Base-by-base conservation (phyloP, 2,797 vertebrate genomes). In the Rhabdophis nuchalis region DNA sequence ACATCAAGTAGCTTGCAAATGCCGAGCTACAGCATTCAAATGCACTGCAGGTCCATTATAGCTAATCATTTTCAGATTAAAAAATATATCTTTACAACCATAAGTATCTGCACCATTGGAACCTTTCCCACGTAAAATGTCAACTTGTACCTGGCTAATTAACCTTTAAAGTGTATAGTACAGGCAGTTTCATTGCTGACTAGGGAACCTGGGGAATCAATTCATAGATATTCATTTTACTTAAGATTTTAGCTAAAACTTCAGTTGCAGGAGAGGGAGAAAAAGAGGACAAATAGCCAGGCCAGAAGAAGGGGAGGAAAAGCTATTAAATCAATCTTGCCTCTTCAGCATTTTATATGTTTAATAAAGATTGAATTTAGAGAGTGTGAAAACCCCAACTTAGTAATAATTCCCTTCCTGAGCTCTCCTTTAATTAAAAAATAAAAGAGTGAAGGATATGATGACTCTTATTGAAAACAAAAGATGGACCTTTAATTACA, bases 331-430 rank as follows among this genome's bases (percentile, higher is more conserved):
- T 85, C 86, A 94, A 95, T 96, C 87, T 92, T 96, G 95, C 95
- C 93, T 95, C 96, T 96, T 94, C 94, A 96, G 53, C 61, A 0
- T 88, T 96, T 97, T 95, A 82, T 93, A 95, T 95, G 61, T 93
- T 97, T 93, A 97, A 96, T 93, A 89, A 96, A 96, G 94, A 91
- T 18, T 94, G 92, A 96, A 94, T 94, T 95, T 91, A 95, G 93
- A 95, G 93, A 93, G 90, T 92, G 4, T 53, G 92, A 92, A 88
- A 96, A 94, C 95, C 91, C 85, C 93, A 96, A 95, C 88, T 94
- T 96, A 95, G 96, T 94, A 95, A 94, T 96, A 96, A 96, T 97
- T 96, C 95, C 92, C 87, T 95, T 96, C 94, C 92, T 94, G 96
- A 95, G 94, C 95, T 96, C 68, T 95, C 89, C 92, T 89, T 93